A percentile compares a stretch with the other conserved stretches of the same genome.
phyloP scores from a whole-genome alignment of 1,140 invertebrate genomes.

The Drosophila baimaii region DNA sequence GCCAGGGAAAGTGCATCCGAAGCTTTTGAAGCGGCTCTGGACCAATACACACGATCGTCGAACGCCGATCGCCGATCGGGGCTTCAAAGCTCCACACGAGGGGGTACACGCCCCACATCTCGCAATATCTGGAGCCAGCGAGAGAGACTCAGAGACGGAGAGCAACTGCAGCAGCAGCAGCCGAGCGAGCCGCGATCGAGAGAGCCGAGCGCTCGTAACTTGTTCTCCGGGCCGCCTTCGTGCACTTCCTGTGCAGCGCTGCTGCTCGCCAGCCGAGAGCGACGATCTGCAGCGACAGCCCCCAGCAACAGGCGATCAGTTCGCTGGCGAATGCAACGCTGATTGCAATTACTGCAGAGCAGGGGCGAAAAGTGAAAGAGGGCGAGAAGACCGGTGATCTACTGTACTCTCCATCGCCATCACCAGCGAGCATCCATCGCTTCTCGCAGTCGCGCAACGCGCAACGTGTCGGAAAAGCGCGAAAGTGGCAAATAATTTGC shows the following conservation, averaged over 20 bases:
- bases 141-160: conserved; percentile 25
- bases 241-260: conserved; percentile 74
- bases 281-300: conserved; percentile 46
- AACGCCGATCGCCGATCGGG: conserved; percentile 44
- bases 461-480: conserved; percentile 64
- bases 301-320: conserved; percentile 73
- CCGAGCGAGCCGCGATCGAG: conserved; percentile 30
- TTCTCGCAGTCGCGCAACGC: conserved; percentile 31
- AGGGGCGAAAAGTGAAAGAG: conserved; percentile 63
- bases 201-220: conserved; percentile 65
- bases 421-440: conserved; percentile 15
- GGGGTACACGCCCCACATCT: conserved; percentile 58
- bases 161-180: conserved; percentile 58
- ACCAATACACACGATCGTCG: conserved; percentile 23
- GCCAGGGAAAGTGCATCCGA: conserved; percentile 62
- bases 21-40: conserved; percentile 52
- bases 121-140: background rate
- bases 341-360: conserved; percentile 75
- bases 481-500: conserved; percentile 52
- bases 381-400: conserved; percentile 42
- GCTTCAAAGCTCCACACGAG: conserved; percentile 64
- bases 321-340: conserved; percentile 76
- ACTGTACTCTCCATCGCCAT: conserved; percentile 79
- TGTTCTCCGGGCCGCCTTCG: conserved; percentile 71
- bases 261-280: conserved; percentile 36